phyloP scores from a whole-genome alignment of 2,888 invertebrate genomes.

The Pomacea canaliculata region DNA sequence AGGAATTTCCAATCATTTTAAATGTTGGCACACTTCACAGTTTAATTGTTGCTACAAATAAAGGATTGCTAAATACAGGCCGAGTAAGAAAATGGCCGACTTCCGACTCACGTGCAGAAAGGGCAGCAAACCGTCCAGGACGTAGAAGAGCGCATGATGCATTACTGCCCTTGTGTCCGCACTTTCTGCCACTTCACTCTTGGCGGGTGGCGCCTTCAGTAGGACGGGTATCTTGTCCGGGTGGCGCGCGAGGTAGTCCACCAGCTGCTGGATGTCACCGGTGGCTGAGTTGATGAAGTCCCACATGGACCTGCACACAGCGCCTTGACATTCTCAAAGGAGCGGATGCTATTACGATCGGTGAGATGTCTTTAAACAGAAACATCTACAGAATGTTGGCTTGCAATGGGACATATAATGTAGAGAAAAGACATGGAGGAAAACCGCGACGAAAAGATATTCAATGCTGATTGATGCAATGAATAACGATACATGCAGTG shows the following conservation, averaged over 20 bases:
- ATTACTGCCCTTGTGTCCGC: constrained; percentile 53
- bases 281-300: constrained; percentile 53
- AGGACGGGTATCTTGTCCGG: constrained; percentile 47
- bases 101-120: constrained; percentile 56
- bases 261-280: constrained; percentile 50
- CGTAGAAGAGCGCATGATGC: constrained; percentile 63
- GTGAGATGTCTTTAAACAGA: too few relatives aligned
- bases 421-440: not conserved
- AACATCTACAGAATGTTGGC: too few relatives aligned
- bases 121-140: constrained; percentile 66
- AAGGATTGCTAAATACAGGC: too few relatives aligned
- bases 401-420: not conserved
- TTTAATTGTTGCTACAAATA: too few relatives aligned
- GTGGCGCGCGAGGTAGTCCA: constrained; percentile 49
- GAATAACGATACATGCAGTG: too few relatives aligned
- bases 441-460: too few relatives aligned
- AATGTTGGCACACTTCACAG: too few relatives aligned
- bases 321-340: too few relatives aligned
- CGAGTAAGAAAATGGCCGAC: not conserved
- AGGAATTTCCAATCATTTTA: too few relatives aligned
- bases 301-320: constrained; percentile 51
- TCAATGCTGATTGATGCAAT: too few relatives aligned
- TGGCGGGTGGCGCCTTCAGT: constrained; percentile 54
- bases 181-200: constrained; percentile 52
- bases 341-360: too few relatives aligned